Evolutionary conservation across 2,888 invertebrate genomes (phyloP).

Genomic region (Eumacrocentrus americanus): DNA sequence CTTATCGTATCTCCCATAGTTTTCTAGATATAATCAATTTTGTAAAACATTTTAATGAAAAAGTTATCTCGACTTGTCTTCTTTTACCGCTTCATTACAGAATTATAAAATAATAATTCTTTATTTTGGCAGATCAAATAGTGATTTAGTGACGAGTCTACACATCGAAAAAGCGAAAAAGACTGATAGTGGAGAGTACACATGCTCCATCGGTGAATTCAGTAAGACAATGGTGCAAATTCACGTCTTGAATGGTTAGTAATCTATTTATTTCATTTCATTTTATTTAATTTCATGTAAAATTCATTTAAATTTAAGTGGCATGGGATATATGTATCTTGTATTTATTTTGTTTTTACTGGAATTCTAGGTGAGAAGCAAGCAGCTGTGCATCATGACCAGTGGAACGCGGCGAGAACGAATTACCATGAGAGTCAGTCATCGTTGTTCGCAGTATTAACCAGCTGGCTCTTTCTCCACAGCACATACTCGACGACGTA

Average conservation of each 20-base stretch:
- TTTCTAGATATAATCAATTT: too few species aligned
- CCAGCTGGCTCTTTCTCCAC: slow-evolving; percentile 34
- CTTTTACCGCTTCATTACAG: too few species aligned
- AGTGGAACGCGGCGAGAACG: slow-evolving; percentile 66
- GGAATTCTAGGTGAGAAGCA: slow-evolving; percentile 66
- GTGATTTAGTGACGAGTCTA: slow-evolving; percentile 53
- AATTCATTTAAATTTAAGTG: slow-evolving; percentile 13
- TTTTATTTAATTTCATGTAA: slow-evolving; percentile 7
- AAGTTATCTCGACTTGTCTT: too few species aligned
- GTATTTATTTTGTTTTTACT: slow-evolving; percentile 22
- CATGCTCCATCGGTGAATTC: slow-evolving; percentile 70
- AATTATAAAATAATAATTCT: too few species aligned
- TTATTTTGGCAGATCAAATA: slow-evolving; percentile 48
- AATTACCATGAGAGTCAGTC: slow-evolving; percentile 35
- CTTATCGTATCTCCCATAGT: too few species aligned
- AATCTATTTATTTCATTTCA: too few species aligned
- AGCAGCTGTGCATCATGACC: slow-evolving; percentile 70
- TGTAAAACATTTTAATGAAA: too few species aligned
- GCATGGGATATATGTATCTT: slow-evolving; percentile 30
- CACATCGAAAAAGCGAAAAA: slow-evolving; percentile 65
- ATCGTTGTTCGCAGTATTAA: slow-evolving; percentile 35
- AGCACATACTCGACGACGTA: slow-evolving; percentile 34
- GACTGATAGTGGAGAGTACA: slow-evolving; percentile 71
- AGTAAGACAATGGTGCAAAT: slow-evolving; percentile 71
- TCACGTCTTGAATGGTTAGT: slow-evolving; percentile 73